Conservation (phyloP, 2,113 vertebrate genomes). For the Oceanites oceanicus region DNA sequence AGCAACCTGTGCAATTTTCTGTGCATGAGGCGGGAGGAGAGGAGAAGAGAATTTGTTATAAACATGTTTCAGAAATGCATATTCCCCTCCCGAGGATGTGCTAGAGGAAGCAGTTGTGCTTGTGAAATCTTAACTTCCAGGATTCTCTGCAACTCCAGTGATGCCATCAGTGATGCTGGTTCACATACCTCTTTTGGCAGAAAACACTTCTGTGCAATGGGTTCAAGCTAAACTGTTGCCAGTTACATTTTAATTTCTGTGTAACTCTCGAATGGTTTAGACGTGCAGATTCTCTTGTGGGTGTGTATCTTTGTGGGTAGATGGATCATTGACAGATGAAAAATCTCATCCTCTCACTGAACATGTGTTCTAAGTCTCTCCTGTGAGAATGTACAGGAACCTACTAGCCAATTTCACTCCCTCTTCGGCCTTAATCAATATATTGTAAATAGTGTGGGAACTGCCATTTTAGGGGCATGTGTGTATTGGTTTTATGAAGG, state of each 20-base stretch:
- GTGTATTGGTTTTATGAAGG: not conserved
- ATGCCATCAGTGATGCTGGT: not conserved
- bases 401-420: not conserved
- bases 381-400: not conserved
- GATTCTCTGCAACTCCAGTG: not conserved
- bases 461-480: not conserved
- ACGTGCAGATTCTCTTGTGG: not conserved
- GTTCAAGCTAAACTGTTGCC: not conserved
- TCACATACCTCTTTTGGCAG: not conserved
- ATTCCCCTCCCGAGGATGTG: not conserved
- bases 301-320: not conserved
- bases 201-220: not conserved
- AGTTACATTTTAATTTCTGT: not conserved
- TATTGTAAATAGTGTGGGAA: not conserved
- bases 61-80: not conserved
- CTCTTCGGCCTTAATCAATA: not conserved
- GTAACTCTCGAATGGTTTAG: not conserved
- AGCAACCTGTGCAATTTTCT: not conserved
- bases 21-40: not conserved
- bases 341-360: not conserved
- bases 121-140: not conserved
- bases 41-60: not conserved
- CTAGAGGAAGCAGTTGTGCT: not conserved
- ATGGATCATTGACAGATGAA: not conserved
- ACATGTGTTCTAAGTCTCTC: not conserved